phyloP scores from a whole-genome alignment of 2,888 invertebrate genomes.

The Eristalis arbustorum region DNA sequence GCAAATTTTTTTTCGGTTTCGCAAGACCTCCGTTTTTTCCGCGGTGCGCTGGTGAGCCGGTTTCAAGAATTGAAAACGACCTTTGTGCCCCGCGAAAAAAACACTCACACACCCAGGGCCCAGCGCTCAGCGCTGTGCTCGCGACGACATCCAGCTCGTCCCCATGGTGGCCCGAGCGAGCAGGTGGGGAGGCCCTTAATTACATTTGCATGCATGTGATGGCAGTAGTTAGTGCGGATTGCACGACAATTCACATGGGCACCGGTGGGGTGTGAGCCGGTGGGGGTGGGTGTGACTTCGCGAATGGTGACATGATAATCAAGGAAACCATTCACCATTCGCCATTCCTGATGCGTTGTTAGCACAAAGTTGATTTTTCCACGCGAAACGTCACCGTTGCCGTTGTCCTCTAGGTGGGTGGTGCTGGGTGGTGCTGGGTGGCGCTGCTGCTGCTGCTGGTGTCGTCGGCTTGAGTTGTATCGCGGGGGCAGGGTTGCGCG shows the following conservation, averaged over 20 bases:
- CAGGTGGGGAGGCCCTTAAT: constrained; percentile 41
- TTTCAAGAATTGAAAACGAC: constrained; percentile 56
- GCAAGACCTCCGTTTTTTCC: background rate
- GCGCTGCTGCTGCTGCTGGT: no score
- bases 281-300: constrained; percentile 26
- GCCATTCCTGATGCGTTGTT: constrained; percentile 65
- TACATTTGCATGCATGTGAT: constrained; percentile 70
- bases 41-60: background rate
- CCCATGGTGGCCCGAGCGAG: background rate
- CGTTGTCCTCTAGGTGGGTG: background rate
- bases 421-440: background rate
- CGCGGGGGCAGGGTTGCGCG: constrained; percentile 19
- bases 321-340: constrained; percentile 60
- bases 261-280: background rate
- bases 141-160: background rate
- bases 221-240: constrained; percentile 66
- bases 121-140: background rate
- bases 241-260: constrained; percentile 47
- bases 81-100: constrained; percentile 54
- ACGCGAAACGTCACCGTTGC: constrained; percentile 22
- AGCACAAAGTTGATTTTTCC: constrained; percentile 64
- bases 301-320: constrained; percentile 68
- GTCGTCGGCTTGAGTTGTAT: background rate
- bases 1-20: no score
- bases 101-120: constrained; percentile 46